Conservation (phyloP, 1,140 invertebrate genomes). For the Drosophila equinoxialis region DNA sequence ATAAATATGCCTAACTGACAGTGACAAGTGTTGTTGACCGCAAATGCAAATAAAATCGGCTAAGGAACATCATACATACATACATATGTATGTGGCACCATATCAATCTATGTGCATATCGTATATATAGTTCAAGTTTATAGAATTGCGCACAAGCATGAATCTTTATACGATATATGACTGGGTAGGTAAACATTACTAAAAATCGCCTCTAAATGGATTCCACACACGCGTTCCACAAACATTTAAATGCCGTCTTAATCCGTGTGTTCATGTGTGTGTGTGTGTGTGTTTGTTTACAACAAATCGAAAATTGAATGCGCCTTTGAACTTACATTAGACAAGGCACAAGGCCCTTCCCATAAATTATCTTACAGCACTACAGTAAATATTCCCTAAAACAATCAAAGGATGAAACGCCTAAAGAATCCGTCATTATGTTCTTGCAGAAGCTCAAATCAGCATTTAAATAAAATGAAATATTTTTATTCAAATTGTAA, state of each 20-base stretch:
- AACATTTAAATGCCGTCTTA: not conserved
- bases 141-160: conserved; percentile 44
- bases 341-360: conserved; percentile 40
- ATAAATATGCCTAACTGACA: conserved; percentile 52
- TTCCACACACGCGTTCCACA: conserved; percentile 28
- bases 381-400: not conserved
- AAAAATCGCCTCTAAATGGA: not conserved
- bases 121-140: conserved; percentile 49
- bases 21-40: conserved; percentile 55
- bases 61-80: conserved; percentile 24
- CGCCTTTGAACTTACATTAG: conserved; percentile 55
- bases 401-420: not conserved
- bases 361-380: not conserved
- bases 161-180: conserved; percentile 80
- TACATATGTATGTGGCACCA: no score
- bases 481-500: no score
- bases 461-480: no score
- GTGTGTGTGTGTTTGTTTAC: conserved; percentile 64
- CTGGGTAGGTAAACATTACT: conserved; percentile 64
- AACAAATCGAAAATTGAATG: conserved; percentile 64
- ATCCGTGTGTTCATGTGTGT: conserved; percentile 32
- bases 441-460: no score
- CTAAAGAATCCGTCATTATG: not conserved
- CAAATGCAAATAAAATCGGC: conserved; percentile 29
- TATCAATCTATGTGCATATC: conserved; percentile 11